Evolutionary conservation across 2,797 vertebrate species (phyloP).

Genomic region (Enteromius treurensis): DNA sequence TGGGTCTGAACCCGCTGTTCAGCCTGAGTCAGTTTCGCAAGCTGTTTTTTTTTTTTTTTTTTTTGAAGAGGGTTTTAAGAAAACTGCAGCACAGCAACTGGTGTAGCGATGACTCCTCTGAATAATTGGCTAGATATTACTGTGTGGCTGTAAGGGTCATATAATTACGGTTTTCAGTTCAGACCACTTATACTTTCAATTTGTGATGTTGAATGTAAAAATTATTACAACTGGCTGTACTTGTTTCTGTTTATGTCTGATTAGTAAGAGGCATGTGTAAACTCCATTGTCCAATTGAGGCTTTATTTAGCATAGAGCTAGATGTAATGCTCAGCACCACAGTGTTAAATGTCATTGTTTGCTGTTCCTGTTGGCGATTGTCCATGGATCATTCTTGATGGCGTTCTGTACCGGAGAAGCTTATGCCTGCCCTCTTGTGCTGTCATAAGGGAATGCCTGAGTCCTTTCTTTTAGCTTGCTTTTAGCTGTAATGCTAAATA

Average conservation of each 20-base stretch:
- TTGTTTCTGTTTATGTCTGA: not conserved
- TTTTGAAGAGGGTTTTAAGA: constrained; percentile 33
- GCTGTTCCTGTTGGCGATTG: not conserved
- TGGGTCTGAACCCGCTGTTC: constrained; percentile 19
- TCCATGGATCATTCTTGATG: not conserved
- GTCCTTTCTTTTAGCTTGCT: not conserved
- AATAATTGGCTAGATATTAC: not conserved
- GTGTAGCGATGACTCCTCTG: not conserved
- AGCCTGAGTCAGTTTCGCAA: constrained; percentile 37
- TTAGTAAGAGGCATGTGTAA: not conserved
- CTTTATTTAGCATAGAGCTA: not conserved
- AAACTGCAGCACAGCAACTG: not conserved
- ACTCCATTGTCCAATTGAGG: not conserved
- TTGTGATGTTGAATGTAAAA: constrained; percentile 4
- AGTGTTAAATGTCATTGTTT: constrained; percentile 7
- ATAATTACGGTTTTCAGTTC: not conserved
- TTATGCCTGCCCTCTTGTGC: constrained; percentile 54
- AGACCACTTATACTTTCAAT: not conserved
- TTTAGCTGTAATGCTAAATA: not conserved
- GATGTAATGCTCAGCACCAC: not conserved
- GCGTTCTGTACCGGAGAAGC: constrained; percentile 1
- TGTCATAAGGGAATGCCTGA: constrained; percentile 27
- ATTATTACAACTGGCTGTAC: not conserved
- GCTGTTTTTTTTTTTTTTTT: constrained; percentile 21
- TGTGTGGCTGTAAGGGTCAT: not conserved